Percentiles rank a stretch among this genome's conserved stretches.
Conservation (phyloP, 2,888 invertebrate species). For the Mellilla xanthometata region DNA sequence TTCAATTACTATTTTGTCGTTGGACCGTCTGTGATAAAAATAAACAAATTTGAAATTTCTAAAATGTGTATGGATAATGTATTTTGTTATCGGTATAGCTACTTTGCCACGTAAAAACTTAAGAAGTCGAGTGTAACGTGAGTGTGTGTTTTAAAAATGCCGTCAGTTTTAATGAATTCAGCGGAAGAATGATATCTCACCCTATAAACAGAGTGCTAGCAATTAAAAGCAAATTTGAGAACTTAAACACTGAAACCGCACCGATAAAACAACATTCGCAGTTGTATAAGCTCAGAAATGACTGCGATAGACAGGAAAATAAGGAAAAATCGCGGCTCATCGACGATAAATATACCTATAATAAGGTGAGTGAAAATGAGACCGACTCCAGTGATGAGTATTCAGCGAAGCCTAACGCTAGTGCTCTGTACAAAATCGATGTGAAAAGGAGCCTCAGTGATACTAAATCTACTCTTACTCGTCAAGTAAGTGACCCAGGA, state of each 20-base stretch:
- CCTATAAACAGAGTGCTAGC: slow-evolving; percentile 83
- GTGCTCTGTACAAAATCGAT: slow-evolving; percentile 67
- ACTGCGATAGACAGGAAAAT: slow-evolving; percentile 22
- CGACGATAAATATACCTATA: slow-evolving; percentile 7
- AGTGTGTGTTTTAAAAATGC: slow-evolving; percentile 48
- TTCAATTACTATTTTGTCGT: neutral
- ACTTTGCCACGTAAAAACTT: slow-evolving; percentile 1
- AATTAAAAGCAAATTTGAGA: slow-evolving; percentile 85
- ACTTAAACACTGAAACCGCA: slow-evolving; percentile 60
- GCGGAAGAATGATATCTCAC: slow-evolving; percentile 74
- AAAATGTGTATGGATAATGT: slow-evolving; percentile 19
- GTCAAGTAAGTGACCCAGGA: slow-evolving; percentile 77
- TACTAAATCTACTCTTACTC: slow-evolving; percentile 56
- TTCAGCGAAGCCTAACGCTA: slow-evolving; percentile 55
- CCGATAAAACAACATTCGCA: slow-evolving; percentile 38
- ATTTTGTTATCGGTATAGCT: neutral
- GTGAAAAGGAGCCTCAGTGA: slow-evolving; percentile 54
- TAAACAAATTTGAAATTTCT: slow-evolving; percentile 18
- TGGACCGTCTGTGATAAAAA: slow-evolving; percentile 14
- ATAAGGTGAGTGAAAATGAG: slow-evolving; percentile 35
- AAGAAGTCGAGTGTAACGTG: slow-evolving; percentile 9
- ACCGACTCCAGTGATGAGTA: slow-evolving; percentile 43
- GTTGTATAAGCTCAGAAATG: slow-evolving; percentile 43
- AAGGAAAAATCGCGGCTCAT: slow-evolving; percentile 28
- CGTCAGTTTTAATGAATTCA: slow-evolving; percentile 49